Base-by-base conservation (phyloP, 2,113 vertebrate species). In the Larimichthys polyactis region DNA sequence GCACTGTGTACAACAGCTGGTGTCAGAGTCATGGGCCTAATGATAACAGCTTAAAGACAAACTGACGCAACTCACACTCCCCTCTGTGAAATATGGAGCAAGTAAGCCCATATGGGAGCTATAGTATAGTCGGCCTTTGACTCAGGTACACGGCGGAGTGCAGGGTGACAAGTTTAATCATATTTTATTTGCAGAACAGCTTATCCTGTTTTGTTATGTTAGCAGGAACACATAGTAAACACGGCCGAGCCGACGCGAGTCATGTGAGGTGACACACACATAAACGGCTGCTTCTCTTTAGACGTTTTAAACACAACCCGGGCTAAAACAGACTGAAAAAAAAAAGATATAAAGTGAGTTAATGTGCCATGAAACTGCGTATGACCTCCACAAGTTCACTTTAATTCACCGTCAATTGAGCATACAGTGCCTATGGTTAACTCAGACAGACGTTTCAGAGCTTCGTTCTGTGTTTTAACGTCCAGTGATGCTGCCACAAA, bases 1-100 rank as follows among this genome's bases (percentile, higher is more conserved):
- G 90, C 68, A 55, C 80, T 69, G 89, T 89, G 90, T 83, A 91
- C 89, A 91, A 85, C 92, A 92, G 91, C 90, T 90, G 89, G 89
- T 87, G 88, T 89, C 81, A 70, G 78, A 85, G 87, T 84, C 89
- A 83, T 83, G 83, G 71, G 57, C 86, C 81, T 46, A 40, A 75
- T 59, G 90, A 93, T 90, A 93, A 93, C 85, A 76, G 83, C 83
- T 75, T 85, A 65, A 87, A 90, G 87, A 84, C 73, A 86, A 79
- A 88, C 86, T 93, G 88, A 93, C 44, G 87, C 92, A 92, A 92
- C 63, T 22, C 63, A 46, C 69, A 22, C 67, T 55, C 24, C 40
- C 48, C 46, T 10, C 51, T 0, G 82, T 84, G 90, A 88, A 92
- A 92, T 70, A 29, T 44, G 49, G 66, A 78, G 70, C 55, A 44